Base-by-base conservation (phyloP, 2,888 invertebrate genomes). In the Encarsia formosa region DNA sequence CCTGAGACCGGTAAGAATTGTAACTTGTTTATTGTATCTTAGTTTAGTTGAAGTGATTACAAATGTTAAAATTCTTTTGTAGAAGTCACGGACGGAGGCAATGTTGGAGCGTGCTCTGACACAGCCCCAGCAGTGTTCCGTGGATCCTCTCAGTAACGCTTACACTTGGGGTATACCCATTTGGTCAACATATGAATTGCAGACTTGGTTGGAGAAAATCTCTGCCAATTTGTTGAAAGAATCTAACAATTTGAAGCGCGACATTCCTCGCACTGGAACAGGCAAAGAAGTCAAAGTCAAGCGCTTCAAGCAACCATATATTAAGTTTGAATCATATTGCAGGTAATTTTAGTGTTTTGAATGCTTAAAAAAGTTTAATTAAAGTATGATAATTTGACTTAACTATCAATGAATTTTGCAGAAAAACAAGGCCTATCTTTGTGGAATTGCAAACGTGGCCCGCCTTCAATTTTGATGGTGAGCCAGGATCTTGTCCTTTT, bases 1-100 rank as follows among this genome's bases (percentile, higher is more conserved):
- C 69, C 72, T 69, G 59, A 71, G 73, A 73, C 66, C 69, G 49
- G 73, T 73, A 52, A 64, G 68, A 20, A 13, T 35, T n/a, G 22
- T 31, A 20, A 3, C 9, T 37, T 37, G 29, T 40, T 40, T 4
- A n/a, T 11, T 35, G n/a, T 16, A 19, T 19, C n/a, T 16, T 15
- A 18, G 20, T 19, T 19, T 24, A 31, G 32, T 23, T 23, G 24
- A 41, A 24, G 13, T 41, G 3, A 2, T n/a, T 15, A 6, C 11
- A 13, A 8, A 34, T 15, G 16, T 38, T 3, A 19, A 3, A 19
- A 13, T 20, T 22, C 15, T 40, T 5, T 51, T 57, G 19, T 61
- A 78, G 77, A 78, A 76, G 77, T 79, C 81, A 67, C 84, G 88
- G 73, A 85, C 85, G 73, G 87, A 87, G 84, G 87, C 87, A 76